phyloP scores from a whole-genome alignment of 2,113 vertebrate species.

The Brevimyrus niger region DNA sequence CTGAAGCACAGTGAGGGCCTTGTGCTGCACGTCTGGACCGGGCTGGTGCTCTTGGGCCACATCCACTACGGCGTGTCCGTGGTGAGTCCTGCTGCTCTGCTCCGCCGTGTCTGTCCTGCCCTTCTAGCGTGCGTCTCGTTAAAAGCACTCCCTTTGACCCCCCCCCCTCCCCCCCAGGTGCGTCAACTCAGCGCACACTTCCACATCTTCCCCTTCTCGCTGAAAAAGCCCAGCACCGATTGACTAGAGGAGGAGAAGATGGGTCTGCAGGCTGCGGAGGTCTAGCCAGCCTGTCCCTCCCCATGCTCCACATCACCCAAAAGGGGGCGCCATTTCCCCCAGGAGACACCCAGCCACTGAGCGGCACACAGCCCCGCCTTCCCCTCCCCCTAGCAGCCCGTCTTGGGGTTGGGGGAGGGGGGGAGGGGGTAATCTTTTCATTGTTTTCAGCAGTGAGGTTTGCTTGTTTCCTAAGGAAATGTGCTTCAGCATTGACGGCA shows the following conservation, averaged over 20 bases:
- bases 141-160: background rate
- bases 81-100: constrained; percentile 61
- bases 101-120: too few relatives aligned
- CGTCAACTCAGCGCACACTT: constrained; percentile 88
- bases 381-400: constrained; percentile 31
- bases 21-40: constrained; percentile 69
- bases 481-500: constrained; percentile 47
- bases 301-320: constrained; percentile 73
- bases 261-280: constrained; percentile 70
- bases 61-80: constrained; percentile 89
- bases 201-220: constrained; percentile 82
- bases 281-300: constrained; percentile 68
- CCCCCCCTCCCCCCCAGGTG: constrained; percentile 57
- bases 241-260: constrained; percentile 88
- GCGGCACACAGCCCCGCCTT: constrained; percentile 20
- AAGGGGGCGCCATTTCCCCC: constrained; percentile 44
- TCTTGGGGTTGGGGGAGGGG: constrained; percentile 8
- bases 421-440: constrained; percentile 23
- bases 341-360: constrained; percentile 26
- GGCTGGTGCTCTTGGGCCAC: constrained; percentile 72
- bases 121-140: background rate
- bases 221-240: constrained; percentile 79
- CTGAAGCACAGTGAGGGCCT: constrained; percentile 49
- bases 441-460: constrained; percentile 61
- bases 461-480: constrained; percentile 72